Evolutionary conservation across 2,797 vertebrate species (phyloP).

Genomic region (Schizothorax lantsangensis): DNA sequence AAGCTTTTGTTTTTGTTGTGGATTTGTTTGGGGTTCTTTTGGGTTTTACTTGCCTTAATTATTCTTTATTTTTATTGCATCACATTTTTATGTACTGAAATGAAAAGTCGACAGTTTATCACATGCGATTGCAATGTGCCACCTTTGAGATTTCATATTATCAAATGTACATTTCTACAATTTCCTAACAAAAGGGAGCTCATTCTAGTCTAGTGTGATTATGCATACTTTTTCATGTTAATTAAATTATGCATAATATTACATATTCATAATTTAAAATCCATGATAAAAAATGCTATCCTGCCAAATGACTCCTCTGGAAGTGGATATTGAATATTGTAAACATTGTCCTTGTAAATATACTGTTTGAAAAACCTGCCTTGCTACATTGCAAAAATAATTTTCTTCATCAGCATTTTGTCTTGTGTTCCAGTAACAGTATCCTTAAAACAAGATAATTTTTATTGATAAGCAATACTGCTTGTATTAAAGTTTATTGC

Average conservation of each 20-base stretch:
- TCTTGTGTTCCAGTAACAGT: neutral
- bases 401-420: neutral
- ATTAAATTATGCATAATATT: neutral
- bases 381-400: neutral
- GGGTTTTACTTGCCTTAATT: neutral
- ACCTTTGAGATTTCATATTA: slow-evolving; percentile 4
- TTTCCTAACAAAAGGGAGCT: neutral
- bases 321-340: slow-evolving; percentile 6
- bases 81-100: neutral
- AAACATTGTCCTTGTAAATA: slow-evolving; percentile 7
- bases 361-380: neutral
- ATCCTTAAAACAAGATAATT: neutral
- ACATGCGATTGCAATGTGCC: neutral
- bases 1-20: neutral
- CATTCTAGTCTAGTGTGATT: neutral
- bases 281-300: neutral
- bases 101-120: neutral
- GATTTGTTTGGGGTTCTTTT: neutral
- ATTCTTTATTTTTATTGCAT: no score
- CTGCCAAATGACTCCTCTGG: neutral
- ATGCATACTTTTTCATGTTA: neutral
- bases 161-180: neutral
- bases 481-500: neutral
- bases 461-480: neutral
- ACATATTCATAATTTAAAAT: neutral